Base-by-base conservation (phyloP, 2,888 invertebrate species). In the Chrysomela aeneicollis region DNA sequence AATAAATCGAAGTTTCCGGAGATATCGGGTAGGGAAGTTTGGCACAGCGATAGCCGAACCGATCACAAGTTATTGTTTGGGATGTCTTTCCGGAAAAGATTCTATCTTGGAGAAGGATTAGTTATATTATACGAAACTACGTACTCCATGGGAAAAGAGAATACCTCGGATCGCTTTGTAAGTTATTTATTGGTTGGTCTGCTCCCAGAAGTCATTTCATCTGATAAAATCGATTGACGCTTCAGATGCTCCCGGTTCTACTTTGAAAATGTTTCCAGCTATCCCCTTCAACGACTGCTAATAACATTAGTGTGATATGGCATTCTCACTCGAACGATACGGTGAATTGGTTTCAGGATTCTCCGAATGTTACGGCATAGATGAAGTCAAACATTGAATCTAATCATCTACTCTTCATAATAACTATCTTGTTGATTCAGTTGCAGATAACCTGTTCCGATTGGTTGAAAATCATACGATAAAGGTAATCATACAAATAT, bases 1-100 rank as follows among this genome's bases (percentile, higher is more conserved):
- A 57, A 64, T 64, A 64, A 64, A 64, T 60, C 64, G 55, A 64
- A 64, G 46, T 63, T 58, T 52, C 59, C 53, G 46, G 21, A 54
- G 47, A 57, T 26, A 49, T 18, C 22, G 49, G 4, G 30, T 46
- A 21, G 46, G 9, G 15, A 18, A 47, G 53, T 54, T 61, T 61
- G 61, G 61, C 61, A 47, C 35, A 52, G 60, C 21, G 46, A 52
- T 52, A 42, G 52, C 60, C 42, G 26, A 26, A 54, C 53, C 61
- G 42, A 61, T 61, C 61, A 26, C 53, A 15, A 54, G 57, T 57
- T 57, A 57, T 57, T 57, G 57, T 26, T 22, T 22, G 17, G 30
- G 47, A 57, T 12, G 57, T 47, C 57, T 26, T 42, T 26, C 57
- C 57, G 26, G 57, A 46, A 57, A 57, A 57, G 57, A 57, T 47